phyloP scores from a whole-genome alignment of 2,888 invertebrate species.

The Acrocera orbiculus region DNA sequence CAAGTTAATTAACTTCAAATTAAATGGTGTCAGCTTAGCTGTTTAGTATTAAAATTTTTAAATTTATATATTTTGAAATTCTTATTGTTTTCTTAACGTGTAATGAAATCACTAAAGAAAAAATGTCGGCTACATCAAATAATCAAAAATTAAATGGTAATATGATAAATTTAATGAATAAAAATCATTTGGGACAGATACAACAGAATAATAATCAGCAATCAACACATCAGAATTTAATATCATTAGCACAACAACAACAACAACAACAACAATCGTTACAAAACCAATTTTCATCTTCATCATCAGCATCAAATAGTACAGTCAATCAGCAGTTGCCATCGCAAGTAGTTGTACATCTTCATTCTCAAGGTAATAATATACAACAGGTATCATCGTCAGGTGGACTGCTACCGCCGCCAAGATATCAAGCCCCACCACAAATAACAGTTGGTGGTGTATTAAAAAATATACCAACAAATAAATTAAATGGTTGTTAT shows the following conservation, averaged over 20 bases:
- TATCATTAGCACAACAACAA: slow-evolving; percentile 3
- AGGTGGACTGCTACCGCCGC: slow-evolving; percentile 31
- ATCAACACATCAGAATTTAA: not conserved
- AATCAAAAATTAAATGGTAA: slow-evolving; percentile 11
- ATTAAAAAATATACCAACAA: slow-evolving; percentile 23
- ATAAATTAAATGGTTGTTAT: no score
- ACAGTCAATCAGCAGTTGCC: slow-evolving; percentile 10
- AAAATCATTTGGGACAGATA: slow-evolving; percentile 8
- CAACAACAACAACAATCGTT: slow-evolving; percentile 5
- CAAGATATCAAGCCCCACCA: slow-evolving; percentile 63
- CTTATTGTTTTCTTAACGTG: no score
- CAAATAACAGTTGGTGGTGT: slow-evolving; percentile 41
- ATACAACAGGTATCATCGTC: slow-evolving; percentile 10
- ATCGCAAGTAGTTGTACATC: slow-evolving; percentile 5
- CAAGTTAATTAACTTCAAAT: no score
- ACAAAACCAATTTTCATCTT: not conserved
- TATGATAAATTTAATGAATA: slow-evolving; percentile 6
- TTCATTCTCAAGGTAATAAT: slow-evolving; percentile 11
- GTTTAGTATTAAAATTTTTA: no score
- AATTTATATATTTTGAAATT: no score
- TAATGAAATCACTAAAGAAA: slow-evolving; percentile 3
- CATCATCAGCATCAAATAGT: slow-evolving; percentile 4
- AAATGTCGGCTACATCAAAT: slow-evolving; percentile 9
- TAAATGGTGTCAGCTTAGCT: no score
- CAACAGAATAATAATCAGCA: slow-evolving; percentile 5